These are phyloP conservation scores for Semnopithecus entellus DNA, from an alignment of 2,113 vertebrate genomes.

Conservation along the genomic window DNA sequence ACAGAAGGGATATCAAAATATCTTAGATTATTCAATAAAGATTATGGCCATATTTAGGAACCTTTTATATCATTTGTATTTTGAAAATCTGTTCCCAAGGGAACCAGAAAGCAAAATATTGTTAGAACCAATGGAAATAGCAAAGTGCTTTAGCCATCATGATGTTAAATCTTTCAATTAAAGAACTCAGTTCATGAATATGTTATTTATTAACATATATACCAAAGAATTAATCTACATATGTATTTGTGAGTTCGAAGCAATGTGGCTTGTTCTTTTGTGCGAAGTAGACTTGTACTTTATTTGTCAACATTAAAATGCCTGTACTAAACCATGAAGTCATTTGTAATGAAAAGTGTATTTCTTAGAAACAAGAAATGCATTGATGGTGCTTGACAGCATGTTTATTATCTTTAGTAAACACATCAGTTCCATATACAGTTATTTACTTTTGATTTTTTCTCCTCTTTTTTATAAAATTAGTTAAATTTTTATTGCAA, in stretches of 20 bases:
- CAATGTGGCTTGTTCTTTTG: conserved; percentile 43
- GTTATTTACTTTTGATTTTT: conserved; percentile 48
- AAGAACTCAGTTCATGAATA: conserved; percentile 63
- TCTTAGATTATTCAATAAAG: conserved; percentile 48
- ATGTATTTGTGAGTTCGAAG: conserved; percentile 53
- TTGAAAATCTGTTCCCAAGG: conserved; percentile 40
- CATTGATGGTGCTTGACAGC: conserved; percentile 10
- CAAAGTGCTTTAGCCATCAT: conserved; percentile 13
- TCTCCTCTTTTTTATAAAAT: conserved; percentile 30
- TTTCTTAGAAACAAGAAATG: conserved; percentile 63
- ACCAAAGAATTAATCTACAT: conserved; percentile 70
- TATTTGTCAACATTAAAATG: conserved; percentile 64
- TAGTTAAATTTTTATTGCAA: conserved; percentile 46
- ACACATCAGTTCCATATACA: not conserved
- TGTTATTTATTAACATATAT: conserved; percentile 75
- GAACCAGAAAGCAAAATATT: conserved; percentile 41
- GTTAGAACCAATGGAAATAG: conserved; percentile 47
- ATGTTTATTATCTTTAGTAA: conserved; percentile 57
- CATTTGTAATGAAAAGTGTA: conserved; percentile 61
- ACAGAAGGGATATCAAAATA: not conserved
- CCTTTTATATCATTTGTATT: conserved; percentile 32
- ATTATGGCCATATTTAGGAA: not conserved
- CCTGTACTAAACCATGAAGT: conserved; percentile 37
- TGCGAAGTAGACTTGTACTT: conserved; percentile 39
- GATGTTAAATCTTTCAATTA: conserved; percentile 55